Conservation (phyloP, 2,113 vertebrate genomes). For the Zosterops japonicus region DNA sequence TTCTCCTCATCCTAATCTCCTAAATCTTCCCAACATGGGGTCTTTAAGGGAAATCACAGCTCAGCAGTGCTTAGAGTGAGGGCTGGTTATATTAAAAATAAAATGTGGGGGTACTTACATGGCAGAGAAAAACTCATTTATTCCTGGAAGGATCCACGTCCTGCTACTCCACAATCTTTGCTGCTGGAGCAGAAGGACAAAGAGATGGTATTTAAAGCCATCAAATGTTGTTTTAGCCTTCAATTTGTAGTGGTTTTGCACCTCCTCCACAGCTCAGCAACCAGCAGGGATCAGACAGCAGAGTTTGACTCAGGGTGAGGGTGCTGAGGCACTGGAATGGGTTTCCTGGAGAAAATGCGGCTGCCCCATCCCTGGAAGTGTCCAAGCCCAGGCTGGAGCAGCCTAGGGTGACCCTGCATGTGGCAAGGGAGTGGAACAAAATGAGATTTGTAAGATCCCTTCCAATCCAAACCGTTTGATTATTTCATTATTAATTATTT, state of each 20-base stretch:
- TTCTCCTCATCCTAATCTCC: not conserved
- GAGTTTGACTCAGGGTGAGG: not conserved
- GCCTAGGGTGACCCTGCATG: not conserved
- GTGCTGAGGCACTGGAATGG: not conserved
- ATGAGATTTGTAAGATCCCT: not conserved
- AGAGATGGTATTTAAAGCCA: not conserved
- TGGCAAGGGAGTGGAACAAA: not conserved
- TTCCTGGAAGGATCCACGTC: not conserved
- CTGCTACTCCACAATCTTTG: not conserved
- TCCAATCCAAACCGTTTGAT: not conserved
- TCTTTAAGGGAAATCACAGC: not conserved
- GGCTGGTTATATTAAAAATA: not conserved
- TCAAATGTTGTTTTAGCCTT: not conserved
- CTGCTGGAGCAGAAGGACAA: not conserved
- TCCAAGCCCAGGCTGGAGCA: not conserved
- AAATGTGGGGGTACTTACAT: not conserved
- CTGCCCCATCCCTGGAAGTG: not conserved
- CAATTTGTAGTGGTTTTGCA: fast-evolving
- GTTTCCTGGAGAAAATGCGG: not conserved
- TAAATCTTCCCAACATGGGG: fast-evolving
- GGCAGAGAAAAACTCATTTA: not conserved
- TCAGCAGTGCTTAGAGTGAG: not conserved
- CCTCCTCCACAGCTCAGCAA: not conserved
- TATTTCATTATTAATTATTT: not conserved
- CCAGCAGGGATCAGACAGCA: not conserved